Percentiles rank a stretch among this genome's conserved stretches.
phyloP scores from a whole-genome alignment of 1,140 invertebrate species.

The Camponotus pennsylvanicus region DNA sequence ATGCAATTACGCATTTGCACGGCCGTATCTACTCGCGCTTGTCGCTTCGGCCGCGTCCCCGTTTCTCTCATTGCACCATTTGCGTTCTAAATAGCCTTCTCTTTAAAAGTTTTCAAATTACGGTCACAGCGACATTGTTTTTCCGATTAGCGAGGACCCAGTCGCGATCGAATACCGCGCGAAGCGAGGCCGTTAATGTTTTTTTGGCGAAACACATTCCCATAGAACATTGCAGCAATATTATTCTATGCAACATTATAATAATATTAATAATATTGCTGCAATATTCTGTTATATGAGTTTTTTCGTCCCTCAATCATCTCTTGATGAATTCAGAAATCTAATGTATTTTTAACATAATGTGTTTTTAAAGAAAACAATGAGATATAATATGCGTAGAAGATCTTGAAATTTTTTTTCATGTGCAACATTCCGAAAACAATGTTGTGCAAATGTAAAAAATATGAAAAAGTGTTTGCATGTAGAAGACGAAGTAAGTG shows the following conservation, averaged over 20 bases:
- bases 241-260: no score
- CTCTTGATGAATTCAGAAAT: not conserved
- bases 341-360: not conserved
- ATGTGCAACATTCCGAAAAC: not conserved
- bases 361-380: not conserved
- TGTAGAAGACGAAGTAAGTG: not conserved
- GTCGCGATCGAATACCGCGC: not conserved
- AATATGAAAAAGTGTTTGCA: not conserved
- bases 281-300: no score
- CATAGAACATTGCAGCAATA: no score
- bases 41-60: constrained; percentile 54
- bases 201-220: not conserved
- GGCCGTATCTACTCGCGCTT: constrained; percentile 42
- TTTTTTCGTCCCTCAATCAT: not conserved
- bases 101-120: constrained; percentile 76
- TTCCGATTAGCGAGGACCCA: constrained; percentile 7
- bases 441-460: not conserved
- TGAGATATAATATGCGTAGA: not conserved
- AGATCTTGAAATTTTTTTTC: not conserved
- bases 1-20: constrained; percentile 77
- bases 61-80: constrained; percentile 67
- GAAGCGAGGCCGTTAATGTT: not conserved
- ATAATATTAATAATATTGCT: no score
- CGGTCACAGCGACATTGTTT: constrained; percentile 34
- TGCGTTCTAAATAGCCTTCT: constrained; percentile 71